Conservation (phyloP, 2,888 invertebrate species). For the Anthrax anthrax region DNA sequence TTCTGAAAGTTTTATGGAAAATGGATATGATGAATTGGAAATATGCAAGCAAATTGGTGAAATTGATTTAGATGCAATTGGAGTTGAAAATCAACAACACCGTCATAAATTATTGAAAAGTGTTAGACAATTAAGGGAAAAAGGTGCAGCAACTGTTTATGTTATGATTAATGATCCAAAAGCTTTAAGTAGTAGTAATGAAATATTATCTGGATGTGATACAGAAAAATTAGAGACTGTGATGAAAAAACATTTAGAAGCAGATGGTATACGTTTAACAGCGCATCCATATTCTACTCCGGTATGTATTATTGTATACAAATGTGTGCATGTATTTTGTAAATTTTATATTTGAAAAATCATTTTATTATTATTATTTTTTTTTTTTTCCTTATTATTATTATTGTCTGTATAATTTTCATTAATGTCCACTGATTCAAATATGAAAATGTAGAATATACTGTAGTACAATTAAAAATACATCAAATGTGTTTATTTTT, state of each 20-base stretch:
- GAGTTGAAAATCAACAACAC: conserved; percentile 72
- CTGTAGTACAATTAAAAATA: no score
- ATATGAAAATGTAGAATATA: no score
- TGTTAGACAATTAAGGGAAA: conserved; percentile 70
- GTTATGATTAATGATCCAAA: conserved; percentile 74
- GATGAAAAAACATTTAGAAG: conserved; percentile 67
- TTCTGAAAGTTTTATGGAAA: conserved; percentile 86
- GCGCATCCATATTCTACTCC: conserved; percentile 82
- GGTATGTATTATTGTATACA: conserved; percentile 46
- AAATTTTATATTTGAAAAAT: no score
- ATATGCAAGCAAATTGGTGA: conserved; percentile 93
- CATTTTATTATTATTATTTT: no score
- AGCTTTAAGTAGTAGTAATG: conserved; percentile 38
- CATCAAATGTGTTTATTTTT: no score
- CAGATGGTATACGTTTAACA: conserved; percentile 74
- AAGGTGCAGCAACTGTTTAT: conserved; percentile 86
- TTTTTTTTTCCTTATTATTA: no score
- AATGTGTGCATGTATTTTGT: no score
- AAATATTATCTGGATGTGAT: conserved; percentile 34
- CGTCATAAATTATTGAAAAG: conserved; percentile 69
- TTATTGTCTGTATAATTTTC: no score
- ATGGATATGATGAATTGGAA: conserved; percentile 91
- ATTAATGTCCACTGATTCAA: no score
- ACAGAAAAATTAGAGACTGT: conserved; percentile 53
- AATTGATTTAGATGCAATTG: conserved; percentile 89